Conservation (phyloP, 2,113 vertebrate species). For the Caretta caretta region DNA sequence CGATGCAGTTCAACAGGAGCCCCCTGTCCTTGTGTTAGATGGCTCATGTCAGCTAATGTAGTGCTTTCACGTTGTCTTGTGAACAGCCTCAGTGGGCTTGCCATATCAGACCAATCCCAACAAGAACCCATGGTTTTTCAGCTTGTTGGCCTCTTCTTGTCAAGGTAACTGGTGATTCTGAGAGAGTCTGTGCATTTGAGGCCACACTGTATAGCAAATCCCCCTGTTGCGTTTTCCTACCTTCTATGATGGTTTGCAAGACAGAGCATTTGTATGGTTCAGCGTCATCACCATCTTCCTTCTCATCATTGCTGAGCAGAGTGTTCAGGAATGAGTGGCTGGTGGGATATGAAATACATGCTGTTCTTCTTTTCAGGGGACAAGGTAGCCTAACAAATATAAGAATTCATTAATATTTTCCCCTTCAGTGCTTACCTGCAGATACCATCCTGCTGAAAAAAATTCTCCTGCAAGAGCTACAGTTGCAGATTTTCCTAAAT, state of each 20-base stretch:
- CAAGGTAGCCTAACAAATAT: neutral
- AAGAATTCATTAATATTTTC: neutral
- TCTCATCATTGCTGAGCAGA: neutral
- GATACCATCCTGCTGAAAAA: neutral
- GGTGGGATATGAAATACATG: neutral
- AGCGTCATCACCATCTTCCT: neutral
- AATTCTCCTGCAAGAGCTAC: neutral
- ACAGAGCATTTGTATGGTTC: neutral
- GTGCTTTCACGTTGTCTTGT: neutral
- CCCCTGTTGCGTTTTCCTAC: neutral
- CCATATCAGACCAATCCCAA: neutral
- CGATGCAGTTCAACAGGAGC: neutral
- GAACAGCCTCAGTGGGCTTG: neutral
- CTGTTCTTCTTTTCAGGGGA: neutral
- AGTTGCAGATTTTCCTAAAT: conserved; percentile 8
- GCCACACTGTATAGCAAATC: neutral
- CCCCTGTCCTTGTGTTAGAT: neutral
- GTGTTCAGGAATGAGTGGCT: neutral
- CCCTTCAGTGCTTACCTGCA: neutral
- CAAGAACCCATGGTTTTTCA: neutral
- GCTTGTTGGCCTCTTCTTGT: neutral
- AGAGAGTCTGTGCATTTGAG: neutral
- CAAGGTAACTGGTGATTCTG: neutral
- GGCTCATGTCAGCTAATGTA: neutral
- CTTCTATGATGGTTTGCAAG: neutral